Conservation (phyloP, 1,140 invertebrate genomes). For the Lordiphosa clarofinis region DNA sequence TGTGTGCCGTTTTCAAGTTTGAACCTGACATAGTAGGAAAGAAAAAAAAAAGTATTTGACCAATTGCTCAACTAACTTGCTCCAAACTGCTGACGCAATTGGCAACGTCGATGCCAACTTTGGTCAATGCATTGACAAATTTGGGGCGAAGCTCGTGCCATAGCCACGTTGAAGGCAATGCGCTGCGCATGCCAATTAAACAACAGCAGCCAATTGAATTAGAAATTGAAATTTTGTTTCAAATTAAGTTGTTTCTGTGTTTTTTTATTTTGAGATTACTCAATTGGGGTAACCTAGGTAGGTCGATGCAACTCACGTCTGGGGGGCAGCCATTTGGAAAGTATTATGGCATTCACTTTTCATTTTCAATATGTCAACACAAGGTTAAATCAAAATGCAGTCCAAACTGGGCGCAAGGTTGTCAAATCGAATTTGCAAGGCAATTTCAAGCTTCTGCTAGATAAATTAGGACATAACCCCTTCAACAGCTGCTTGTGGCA, state of each 20-base stretch:
- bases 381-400: conserved; percentile 26
- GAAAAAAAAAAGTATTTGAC: conserved; percentile 42
- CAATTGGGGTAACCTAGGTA: conserved; percentile 51
- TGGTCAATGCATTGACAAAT: conserved; percentile 63
- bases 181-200: conserved; percentile 64
- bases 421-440: conserved; percentile 30
- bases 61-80: conserved; percentile 59
- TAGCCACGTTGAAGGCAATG: conserved; percentile 29
- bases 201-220: conserved; percentile 22
- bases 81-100: conserved; percentile 33
- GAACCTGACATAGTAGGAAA: conserved; percentile 63
- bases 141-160: conserved; percentile 53
- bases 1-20: conserved; percentile 35
- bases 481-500: conserved; percentile 18
- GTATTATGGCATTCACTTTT: conserved; percentile 32
- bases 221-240: conserved; percentile 54
- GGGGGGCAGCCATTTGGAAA: conserved; percentile 27
- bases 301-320: conserved; percentile 66
- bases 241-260: conserved; percentile 34
- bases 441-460: conserved; percentile 46
- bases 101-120: conserved; percentile 52
- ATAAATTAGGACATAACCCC: conserved; percentile 33
- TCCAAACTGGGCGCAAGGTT: too few relatives aligned
- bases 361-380: conserved; percentile 42
- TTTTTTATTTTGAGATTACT: conserved; percentile 37